Evolutionary conservation across 2,888 invertebrate species (phyloP), one percentile per base, ranked within the genome.

Genomic region (Oligia strigilis): DNA sequence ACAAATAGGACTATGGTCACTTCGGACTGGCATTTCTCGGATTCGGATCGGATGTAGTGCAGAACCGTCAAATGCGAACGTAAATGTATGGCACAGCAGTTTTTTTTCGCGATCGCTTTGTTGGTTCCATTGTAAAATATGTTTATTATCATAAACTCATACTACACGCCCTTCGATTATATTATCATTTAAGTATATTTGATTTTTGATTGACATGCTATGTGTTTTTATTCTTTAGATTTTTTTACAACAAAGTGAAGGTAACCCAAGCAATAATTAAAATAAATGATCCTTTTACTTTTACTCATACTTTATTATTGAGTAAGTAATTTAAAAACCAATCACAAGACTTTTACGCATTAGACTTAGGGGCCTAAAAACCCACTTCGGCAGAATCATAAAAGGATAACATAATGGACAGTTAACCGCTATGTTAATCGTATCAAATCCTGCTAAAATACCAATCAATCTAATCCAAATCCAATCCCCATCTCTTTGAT

Each of bases 291-390:
- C 29, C 29, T 14, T 64, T 36, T 64, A 36, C 17, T 36, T 19
- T 19, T 40, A 65, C 19, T 19, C 19, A 9, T 65, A 40, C 19
- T 40, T 40, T 65, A 5, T 40, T 23, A 23, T 11, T 40, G 2
- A 65, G 40, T 65, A 11, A 3, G 40, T 65, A 40, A 40, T 19
- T 65, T 19, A 40, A 65, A 62, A 64, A 36, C 9, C 4, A 36
- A 36, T 36, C 36, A 65, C 36, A 65, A 9, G 1, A 36, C 11
- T 8, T 29, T 70, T 72, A 80, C 70, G 76, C 14, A 81, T 84
- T 78, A 78, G 36, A 78, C 67, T 1, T 29, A 29, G 29, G 29
- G 29, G 29, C 29, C 29, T 29, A 29, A 1, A 29, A 29, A 1
- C 1, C 29, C 29, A 29, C 1, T 29, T 29, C 1, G 29, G 1